These are phyloP conservation scores for Tholera decimalis DNA, from an alignment of 2,888 invertebrate species.

Conservation along the genomic window DNA sequence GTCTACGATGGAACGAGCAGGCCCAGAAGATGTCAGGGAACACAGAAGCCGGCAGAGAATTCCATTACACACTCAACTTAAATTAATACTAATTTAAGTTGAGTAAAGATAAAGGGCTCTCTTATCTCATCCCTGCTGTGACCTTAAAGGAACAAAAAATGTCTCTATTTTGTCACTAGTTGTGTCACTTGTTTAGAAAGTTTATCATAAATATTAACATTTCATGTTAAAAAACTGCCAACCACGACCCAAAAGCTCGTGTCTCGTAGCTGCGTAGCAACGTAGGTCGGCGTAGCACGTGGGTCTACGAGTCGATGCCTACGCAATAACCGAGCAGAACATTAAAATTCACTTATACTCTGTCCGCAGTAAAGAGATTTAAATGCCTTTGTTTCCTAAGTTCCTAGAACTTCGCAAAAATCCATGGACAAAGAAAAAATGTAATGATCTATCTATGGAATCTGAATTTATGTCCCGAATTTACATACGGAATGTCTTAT, in stretches of 20 bases:
- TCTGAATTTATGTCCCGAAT: slow-evolving; percentile 45
- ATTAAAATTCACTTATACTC: slow-evolving; percentile 53
- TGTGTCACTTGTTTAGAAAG: too few relatives aligned
- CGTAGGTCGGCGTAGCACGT: slow-evolving; percentile 59
- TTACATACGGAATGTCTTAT: slow-evolving; percentile 59
- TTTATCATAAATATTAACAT: neutral
- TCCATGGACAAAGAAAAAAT: slow-evolving; percentile 8
- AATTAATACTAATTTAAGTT: too few relatives aligned
- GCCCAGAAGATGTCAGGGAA: too few relatives aligned
- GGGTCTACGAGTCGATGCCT: slow-evolving; percentile 40
- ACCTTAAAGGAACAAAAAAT: too few relatives aligned
- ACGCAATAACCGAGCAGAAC: slow-evolving; percentile 26
- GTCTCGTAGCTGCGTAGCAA: slow-evolving; percentile 42
- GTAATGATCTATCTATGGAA: slow-evolving; percentile 9
- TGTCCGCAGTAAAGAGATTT: slow-evolving; percentile 5
- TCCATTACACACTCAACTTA: too few relatives aligned
- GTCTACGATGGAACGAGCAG: too few relatives aligned
- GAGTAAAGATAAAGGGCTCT: too few relatives aligned
- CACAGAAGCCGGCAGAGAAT: too few relatives aligned
- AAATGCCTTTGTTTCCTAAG: neutral
- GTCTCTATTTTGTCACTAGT: too few relatives aligned
- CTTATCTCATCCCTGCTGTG: too few relatives aligned
- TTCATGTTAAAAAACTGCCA: neutral
- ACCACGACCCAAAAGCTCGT: neutral
- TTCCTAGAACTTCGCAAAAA: neutral